Conservation (phyloP, 2,888 invertebrate genomes). For the Noctua janthina region DNA sequence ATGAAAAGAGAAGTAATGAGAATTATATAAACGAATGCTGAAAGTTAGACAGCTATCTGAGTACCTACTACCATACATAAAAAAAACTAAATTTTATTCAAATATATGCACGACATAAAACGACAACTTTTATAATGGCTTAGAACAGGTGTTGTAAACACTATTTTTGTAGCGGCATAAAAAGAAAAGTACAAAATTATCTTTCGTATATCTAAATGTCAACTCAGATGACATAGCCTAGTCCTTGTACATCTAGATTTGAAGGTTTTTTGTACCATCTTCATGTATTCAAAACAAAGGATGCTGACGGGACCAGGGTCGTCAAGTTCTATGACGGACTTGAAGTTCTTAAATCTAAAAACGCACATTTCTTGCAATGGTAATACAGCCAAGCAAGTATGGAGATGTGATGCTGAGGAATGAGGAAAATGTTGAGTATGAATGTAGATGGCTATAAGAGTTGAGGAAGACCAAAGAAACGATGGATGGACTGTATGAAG, state of each 20-base stretch:
- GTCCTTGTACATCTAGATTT: neutral
- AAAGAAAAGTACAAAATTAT: neutral
- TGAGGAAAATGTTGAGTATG: no score
- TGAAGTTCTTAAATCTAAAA: no score
- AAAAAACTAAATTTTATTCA: neutral
- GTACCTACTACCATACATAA: neutral
- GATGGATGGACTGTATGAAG: no score
- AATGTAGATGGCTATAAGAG: no score
- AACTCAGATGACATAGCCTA: neutral
- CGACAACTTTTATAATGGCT: neutral
- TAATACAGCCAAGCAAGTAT: no score
- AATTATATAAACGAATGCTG: conserved; percentile 2
- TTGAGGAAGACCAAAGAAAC: no score
- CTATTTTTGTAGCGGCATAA: neutral
- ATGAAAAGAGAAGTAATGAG: neutral
- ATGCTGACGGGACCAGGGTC: neutral
- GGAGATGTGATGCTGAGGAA: no score
- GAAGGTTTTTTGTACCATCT: neutral
- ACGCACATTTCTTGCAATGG: no score
- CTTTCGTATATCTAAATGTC: neutral
- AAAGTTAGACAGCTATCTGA: neutral
- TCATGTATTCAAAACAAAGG: neutral
- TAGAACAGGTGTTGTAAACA: neutral
- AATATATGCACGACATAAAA: neutral
- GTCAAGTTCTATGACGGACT: no score